A percentile compares a stretch with the other conserved stretches of the same genome.
These are phyloP conservation scores for Rhagologus leucostigma DNA, from an alignment of 2,113 vertebrate genomes.

Conservation along the genomic window DNA sequence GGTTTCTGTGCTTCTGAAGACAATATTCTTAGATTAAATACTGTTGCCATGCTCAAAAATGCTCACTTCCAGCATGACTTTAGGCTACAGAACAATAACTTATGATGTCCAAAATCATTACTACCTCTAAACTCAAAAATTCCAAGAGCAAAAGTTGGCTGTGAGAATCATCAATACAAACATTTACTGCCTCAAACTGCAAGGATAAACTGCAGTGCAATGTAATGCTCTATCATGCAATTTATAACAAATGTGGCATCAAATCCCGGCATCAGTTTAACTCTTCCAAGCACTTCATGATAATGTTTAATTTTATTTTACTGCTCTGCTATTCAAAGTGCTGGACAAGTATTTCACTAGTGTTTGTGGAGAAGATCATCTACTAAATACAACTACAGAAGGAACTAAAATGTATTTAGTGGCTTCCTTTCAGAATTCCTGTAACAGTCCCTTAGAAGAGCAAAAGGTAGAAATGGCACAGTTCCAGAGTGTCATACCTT, in stretches of 20 bases:
- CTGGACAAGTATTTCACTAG: not conserved
- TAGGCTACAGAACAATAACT: not conserved
- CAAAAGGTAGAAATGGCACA: not conserved
- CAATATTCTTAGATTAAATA: not conserved
- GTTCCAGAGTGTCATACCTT: not conserved
- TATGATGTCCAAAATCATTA: not conserved
- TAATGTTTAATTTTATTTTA: not conserved
- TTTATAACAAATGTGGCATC: not conserved
- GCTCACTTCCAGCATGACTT: not conserved
- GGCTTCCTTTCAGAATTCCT: not conserved
- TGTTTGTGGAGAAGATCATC: not conserved
- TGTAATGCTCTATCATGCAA: not conserved
- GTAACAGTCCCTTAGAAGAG: not conserved
- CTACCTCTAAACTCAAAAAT: not conserved
- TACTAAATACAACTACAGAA: not conserved
- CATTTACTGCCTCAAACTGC: not conserved
- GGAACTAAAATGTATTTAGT: not conserved
- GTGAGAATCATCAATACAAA: not conserved
- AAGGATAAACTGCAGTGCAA: not conserved
- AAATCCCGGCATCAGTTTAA: not conserved
- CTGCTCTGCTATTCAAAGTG: not conserved
- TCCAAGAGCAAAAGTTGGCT: not conserved
- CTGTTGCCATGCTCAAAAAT: not conserved
- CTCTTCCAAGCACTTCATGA: not conserved
- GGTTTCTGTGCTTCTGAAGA: not conserved